A percentile compares a stretch with the other conserved stretches of the same genome.
These are phyloP conservation scores for Neomorphus geoffroyi DNA, from an alignment of 2,797 vertebrate species.

Conservation along the genomic window DNA sequence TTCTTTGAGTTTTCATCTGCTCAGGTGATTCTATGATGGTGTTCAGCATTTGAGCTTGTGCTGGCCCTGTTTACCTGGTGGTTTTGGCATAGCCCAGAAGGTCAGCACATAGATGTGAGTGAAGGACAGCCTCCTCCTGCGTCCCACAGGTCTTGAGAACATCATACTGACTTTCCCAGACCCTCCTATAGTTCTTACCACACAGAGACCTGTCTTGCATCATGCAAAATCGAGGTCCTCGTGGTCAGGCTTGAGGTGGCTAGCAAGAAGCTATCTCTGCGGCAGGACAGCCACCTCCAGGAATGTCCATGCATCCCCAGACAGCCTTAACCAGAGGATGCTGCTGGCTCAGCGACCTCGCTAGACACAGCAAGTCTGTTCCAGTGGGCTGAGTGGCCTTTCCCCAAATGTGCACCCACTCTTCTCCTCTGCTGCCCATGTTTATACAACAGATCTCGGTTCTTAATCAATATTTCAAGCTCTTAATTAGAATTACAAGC, in stretches of 20 bases:
- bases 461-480: neutral
- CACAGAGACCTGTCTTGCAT: neutral
- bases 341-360: neutral
- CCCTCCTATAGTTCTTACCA: neutral
- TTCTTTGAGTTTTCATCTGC: too few species aligned
- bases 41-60: neutral
- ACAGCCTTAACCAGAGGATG: neutral
- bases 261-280: neutral
- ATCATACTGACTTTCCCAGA: neutral
- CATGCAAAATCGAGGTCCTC: neutral
- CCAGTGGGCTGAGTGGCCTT: neutral
- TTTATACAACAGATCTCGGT: neutral
- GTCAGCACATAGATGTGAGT: neutral
- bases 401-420: neutral
- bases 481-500: neutral
- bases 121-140: neutral
- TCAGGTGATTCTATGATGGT: too few species aligned
- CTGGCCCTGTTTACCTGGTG: neutral
- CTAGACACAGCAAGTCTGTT: neutral
- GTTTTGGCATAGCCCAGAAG: neutral
- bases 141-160: neutral
- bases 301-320: fast-evolving
- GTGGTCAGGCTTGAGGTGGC: neutral
- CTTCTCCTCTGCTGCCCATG: neutral
- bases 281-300: neutral